Percentiles rank a stretch among this genome's conserved stretches.
phyloP scores from a whole-genome alignment of 2,113 vertebrate species.

The Ammodytes marinus region DNA sequence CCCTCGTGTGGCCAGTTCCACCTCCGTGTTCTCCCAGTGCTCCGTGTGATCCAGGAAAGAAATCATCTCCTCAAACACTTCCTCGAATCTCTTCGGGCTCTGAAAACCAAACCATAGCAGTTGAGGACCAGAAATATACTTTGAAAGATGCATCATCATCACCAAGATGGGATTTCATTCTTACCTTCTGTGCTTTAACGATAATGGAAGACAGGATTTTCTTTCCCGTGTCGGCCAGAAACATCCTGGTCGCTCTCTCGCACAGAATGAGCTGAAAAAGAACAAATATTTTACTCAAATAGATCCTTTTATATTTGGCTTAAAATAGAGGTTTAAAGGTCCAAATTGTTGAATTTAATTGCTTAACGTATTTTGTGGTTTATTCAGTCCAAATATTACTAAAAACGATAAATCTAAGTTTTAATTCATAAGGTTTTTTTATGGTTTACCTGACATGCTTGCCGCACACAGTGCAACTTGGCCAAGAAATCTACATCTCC shows the following conservation, averaged over 20 bases:
- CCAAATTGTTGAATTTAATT: neutral
- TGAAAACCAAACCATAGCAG: constrained; percentile 60
- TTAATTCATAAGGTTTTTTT: neutral
- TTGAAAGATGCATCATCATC: no score
- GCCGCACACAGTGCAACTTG: constrained; percentile 95
- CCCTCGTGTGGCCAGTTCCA: constrained; percentile 93
- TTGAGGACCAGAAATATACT: neutral
- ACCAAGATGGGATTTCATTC: neutral
- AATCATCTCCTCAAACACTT: constrained; percentile 97
- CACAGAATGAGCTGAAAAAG: constrained; percentile 90
- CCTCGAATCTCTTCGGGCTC: constrained; percentile 97
- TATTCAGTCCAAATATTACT: neutral
- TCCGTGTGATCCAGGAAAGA: constrained; percentile 92
- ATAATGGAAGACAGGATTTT: constrained; percentile 95
- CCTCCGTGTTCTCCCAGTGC: constrained; percentile 93
- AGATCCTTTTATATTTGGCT: neutral
- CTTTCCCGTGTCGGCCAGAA: constrained; percentile 94
- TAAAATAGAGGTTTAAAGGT: neutral
- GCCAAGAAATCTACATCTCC: constrained; percentile 96
- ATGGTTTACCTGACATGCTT: constrained; percentile 93
- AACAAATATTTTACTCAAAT: neutral
- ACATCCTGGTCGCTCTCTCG: constrained; percentile 90
- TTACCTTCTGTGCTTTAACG: constrained; percentile 93
- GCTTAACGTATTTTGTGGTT: neutral
- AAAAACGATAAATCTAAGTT: no score